These are phyloP conservation scores for Gorsachius magnificus DNA, from an alignment of 2,797 vertebrate species.

Conservation along the genomic window DNA sequence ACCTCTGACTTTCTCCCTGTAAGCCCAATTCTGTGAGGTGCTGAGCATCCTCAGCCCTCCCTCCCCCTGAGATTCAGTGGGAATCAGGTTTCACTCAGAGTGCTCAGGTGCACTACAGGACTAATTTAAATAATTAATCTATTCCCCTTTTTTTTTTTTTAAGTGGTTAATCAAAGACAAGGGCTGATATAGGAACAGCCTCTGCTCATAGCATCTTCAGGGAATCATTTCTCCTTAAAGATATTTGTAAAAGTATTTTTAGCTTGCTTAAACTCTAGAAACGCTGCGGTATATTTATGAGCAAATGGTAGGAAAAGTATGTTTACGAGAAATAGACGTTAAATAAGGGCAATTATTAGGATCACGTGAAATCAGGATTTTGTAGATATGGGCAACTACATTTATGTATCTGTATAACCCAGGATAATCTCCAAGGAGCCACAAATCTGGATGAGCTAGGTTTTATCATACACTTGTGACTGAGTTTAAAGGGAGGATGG, in stretches of 20 bases:
- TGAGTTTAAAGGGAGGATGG: background rate
- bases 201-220: background rate
- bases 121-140: constrained; percentile 56
- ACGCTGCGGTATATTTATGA: background rate
- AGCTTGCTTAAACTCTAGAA: background rate
- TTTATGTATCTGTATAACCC: background rate
- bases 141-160: background rate
- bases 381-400: background rate
- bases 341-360: background rate
- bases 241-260: constrained; percentile 39
- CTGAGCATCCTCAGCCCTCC: background rate
- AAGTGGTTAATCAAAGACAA: constrained; percentile 55
- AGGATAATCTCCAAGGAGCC: background rate
- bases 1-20: background rate
- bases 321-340: background rate
- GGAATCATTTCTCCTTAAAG: constrained; percentile 12
- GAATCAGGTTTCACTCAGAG: background rate
- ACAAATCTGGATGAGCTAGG: background rate
- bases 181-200: background rate
- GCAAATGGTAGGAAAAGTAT: constrained; percentile 9
- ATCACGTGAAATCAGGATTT: background rate
- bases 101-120: constrained; percentile 37
- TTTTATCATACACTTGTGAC: background rate
- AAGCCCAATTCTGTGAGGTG: background rate
- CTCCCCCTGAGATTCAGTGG: background rate